These are phyloP conservation scores for Diplodus sargus DNA, from an alignment of 2,797 vertebrate species.

Conservation along the genomic window DNA sequence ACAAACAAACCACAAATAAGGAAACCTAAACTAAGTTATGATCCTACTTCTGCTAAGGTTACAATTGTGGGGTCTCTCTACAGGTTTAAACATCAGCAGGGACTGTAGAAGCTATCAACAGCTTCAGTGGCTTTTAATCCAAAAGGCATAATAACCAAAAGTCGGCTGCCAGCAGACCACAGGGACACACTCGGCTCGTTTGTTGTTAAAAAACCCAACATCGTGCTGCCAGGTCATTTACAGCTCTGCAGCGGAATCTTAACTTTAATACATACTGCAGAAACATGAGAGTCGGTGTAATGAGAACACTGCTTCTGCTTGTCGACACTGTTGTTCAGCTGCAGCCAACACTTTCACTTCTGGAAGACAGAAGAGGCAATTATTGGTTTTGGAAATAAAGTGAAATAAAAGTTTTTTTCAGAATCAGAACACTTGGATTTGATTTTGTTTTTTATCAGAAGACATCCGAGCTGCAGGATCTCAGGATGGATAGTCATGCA, in stretches of 20 bases:
- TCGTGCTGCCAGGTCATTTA: neutral
- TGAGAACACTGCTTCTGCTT: neutral
- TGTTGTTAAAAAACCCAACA: no score
- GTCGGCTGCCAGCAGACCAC: constrained; percentile 21
- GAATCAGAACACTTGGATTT: neutral
- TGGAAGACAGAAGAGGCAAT: neutral
- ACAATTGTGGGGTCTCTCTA: neutral
- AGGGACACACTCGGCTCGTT: neutral
- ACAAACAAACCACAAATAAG: neutral
- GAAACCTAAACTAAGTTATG: neutral
- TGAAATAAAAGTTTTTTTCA: neutral
- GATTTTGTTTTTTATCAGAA: no score
- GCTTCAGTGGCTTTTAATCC: neutral
- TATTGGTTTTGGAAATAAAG: neutral
- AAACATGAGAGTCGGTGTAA: neutral
- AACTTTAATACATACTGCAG: neutral
- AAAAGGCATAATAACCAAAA: neutral
- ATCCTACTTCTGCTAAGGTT: neutral
- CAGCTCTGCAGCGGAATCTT: neutral
- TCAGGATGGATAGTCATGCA: no score
- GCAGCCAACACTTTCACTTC: neutral
- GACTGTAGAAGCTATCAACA: neutral
- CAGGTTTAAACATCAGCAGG: neutral
- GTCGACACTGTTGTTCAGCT: neutral
- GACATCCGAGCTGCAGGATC: neutral